Conservation (phyloP, 2,797 vertebrate genomes). For the Pampus argenteus region DNA sequence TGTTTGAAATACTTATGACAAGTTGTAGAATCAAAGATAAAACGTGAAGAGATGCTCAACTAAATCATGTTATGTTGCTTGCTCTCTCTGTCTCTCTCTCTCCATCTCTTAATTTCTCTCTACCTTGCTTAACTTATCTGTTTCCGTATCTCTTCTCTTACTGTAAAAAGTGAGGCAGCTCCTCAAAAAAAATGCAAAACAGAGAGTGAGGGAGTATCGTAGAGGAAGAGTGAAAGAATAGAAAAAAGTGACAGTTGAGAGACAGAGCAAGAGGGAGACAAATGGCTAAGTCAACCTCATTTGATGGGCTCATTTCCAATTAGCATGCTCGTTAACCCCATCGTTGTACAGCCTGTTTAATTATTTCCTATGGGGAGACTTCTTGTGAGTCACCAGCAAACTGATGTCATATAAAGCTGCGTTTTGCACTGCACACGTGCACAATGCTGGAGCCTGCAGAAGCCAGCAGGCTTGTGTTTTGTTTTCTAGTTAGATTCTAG, state of each 20-base stretch:
- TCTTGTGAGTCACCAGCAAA: constrained; percentile 9
- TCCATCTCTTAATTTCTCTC: neutral
- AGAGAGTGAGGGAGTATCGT: neutral
- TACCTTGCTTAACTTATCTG: constrained; percentile 13
- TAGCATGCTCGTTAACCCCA: constrained; percentile 34
- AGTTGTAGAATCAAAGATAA: constrained; percentile 38
- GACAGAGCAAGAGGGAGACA: neutral
- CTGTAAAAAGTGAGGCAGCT: constrained; percentile 53
- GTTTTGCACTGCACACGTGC: neutral
- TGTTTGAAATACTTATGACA: constrained; percentile 14
- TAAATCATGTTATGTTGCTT: constrained; percentile 1
- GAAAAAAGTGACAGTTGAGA: constrained; percentile 7
- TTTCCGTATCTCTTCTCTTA: neutral
- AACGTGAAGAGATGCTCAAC: constrained; percentile 13
- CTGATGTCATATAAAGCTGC: neutral
- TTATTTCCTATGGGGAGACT: constrained; percentile 6
- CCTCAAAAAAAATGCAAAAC: constrained; percentile 31
- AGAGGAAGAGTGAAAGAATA: neutral
- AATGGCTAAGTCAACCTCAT: constrained; percentile 7
- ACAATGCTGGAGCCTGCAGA: constrained; percentile 23
- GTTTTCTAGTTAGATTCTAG: too few species aligned
- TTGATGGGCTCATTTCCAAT: constrained; percentile 31
- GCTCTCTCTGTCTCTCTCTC: neutral
- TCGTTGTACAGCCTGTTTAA: constrained; percentile 4
- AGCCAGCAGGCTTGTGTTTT: too few species aligned